Evolutionary conservation across 2,113 vertebrate species (phyloP).

Genomic region (Dolichallabes microphthalmus): DNA sequence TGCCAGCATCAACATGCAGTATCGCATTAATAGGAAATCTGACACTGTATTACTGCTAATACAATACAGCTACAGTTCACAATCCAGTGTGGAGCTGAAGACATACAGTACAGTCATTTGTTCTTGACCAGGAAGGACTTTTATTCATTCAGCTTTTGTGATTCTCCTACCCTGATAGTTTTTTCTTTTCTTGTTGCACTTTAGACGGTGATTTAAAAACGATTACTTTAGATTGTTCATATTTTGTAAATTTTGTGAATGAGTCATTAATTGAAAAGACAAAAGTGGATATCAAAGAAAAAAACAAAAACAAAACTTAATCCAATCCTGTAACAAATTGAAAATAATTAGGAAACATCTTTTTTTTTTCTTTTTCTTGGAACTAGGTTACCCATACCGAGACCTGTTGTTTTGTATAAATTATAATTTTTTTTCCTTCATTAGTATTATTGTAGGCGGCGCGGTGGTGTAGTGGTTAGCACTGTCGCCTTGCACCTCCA

Average conservation of each 20-base stretch:
- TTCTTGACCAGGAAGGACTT: neutral
- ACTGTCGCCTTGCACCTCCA: no score
- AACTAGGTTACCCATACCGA: neutral
- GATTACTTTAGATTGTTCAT: neutral
- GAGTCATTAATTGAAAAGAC: neutral
- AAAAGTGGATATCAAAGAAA: neutral
- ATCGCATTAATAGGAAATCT: neutral
- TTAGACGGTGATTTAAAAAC: neutral
- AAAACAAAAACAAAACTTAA: neutral
- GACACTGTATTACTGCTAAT: neutral
- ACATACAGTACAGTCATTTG: neutral
- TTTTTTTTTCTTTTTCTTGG: no score
- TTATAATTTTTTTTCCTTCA: no score
- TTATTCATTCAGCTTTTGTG: neutral
- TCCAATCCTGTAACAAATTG: neutral
- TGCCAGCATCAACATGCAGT: neutral
- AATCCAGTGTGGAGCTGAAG: neutral
- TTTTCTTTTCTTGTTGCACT: no score
- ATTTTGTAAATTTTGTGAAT: neutral
- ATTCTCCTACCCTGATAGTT: neutral
- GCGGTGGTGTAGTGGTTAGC: no score
- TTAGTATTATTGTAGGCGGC: no score
- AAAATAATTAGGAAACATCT: neutral
- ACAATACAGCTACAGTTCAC: no score
- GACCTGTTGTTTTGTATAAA: neutral